Evolutionary conservation across 64 coral and sea anemone genomes (phyloP).

Genomic region (Trachythela sp.): DNA sequence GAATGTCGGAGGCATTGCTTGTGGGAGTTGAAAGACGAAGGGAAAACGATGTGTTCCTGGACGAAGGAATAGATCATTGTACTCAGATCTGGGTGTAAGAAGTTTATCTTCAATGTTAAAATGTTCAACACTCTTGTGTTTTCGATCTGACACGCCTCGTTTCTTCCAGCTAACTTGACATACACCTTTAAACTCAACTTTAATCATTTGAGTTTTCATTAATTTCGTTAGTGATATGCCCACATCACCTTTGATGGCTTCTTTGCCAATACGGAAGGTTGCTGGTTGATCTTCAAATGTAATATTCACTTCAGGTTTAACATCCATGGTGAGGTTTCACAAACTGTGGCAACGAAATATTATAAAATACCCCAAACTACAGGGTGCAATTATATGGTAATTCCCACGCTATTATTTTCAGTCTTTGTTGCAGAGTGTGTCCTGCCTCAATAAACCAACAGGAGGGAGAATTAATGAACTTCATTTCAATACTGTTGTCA

Average conservation of each 20-base stretch:
- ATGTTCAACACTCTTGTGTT: neutral
- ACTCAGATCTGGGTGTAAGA: constrained; percentile 2
- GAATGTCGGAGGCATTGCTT: neutral
- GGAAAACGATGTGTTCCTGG: neutral
- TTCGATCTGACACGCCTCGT: neutral
- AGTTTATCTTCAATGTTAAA: constrained; percentile 15
- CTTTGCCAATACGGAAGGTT: neutral
- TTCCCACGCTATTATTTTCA: neutral
- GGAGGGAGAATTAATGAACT: no score
- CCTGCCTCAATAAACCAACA: no score
- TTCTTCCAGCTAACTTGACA: neutral
- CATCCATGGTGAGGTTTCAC: neutral
- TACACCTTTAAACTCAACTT: neutral
- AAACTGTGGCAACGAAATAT: neutral
- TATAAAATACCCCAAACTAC: neutral
- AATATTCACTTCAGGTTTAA: neutral
- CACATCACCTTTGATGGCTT: neutral
- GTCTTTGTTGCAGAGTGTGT: no score
- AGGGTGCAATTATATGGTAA: neutral
- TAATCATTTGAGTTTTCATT: constrained; percentile 24
- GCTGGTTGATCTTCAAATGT: neutral
- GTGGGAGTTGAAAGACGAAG: neutral
- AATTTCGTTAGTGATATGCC: neutral
- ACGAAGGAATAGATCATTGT: constrained; percentile 15
- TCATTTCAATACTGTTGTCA: no score